Base-by-base conservation (phyloP, 2,888 invertebrate genomes). In the Crioceris asparagi region DNA sequence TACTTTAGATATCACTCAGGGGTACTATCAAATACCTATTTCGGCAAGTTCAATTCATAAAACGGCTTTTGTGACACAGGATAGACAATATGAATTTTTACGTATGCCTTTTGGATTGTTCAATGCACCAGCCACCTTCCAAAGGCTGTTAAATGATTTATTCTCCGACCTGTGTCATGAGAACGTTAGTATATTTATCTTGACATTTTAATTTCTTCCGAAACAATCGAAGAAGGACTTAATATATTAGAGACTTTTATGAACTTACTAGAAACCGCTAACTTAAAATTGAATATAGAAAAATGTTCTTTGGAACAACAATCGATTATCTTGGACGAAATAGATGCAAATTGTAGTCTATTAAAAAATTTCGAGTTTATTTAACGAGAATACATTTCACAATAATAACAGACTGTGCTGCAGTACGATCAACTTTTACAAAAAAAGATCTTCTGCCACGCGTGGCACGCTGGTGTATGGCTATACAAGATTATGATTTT, bases 31-130 rank as follows among this genome's bases (percentile, higher is more conserved):
- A 10, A 31, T 31, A 11, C 14, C 14, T 6, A 31, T 25, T n/a
- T n/a, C 25, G 2, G 11, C 25, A 3, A 12, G 12, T 11, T 25
- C 25, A n/a, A 4, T 25, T 4, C 25, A n/a, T 4, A 11, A 11
- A 25, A 25, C 25, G 3, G 25, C 25, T 25, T 25, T 25, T 12
- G 12, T 4, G 12, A 31, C 31, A 2, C 31, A 10, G 4, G 31
- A 31, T 2, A 17, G 56, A 4, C 41, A 56, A 3, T 61, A 47
- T 31, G 52, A 61, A 44, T 57, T 51, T 33, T 32, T 44, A 3
- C 34, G 48, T 10, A 1, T 50, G 57, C 51, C 51, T 4, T 62
- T 60, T 38, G 59, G 59, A 3, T 41, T 60, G 4, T 33, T 48
- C 2, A 57, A 58, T 32, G 56, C 56, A 1, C 55, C 56, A 2